Base-by-base conservation (phyloP, 2,888 invertebrate species). In the Orchesella flavescens region DNA sequence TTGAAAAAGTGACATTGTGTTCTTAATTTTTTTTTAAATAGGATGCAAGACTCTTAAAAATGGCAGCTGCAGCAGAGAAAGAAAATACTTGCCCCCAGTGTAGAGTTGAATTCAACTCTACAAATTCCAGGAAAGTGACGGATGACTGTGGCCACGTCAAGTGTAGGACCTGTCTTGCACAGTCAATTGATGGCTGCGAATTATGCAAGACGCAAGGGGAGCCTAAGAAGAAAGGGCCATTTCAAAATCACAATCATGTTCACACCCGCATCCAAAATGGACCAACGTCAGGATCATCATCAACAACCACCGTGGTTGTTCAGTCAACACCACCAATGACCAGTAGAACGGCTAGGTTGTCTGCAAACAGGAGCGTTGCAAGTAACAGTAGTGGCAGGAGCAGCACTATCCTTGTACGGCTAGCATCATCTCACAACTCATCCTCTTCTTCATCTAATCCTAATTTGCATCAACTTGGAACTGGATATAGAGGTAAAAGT, bases 81-180 rank as follows among this genome's bases (percentile, higher is more conserved):
- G 82, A 81, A 5, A 79, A 84, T 24, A 49, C 34, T 21, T 88
- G 88, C 61, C 87, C 87, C 12, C 85, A 87, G 66, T 88, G 88
- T 63, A 72, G 72, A 0, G 65, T 76, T 10, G 57, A 13, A 0
- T 87, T 86, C 69, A 85, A 86, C 57, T 61, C 46, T 1, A 69
- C 83, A 12, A 83, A 78, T 44, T 76, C 46, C 46, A 55, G 87
- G 74, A 86, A 86, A n/a, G 85, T 87, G 4, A 86, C 86, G 24
- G 88, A 88, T 17, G 79, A 78, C 4, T 87, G 88, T 72, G 86
- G 86, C 15, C 88, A 88, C 57, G 66, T 85, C 7, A 87, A 87
- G 75, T 88, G 88, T 34, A 55, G 87, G 59, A 59, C 10, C 1
- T 88, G 88, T 76, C 81, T 87, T 15, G 87, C 87, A 49, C 59